Base-by-base conservation (phyloP, 2,797 vertebrate genomes). In the Otolemur crassicaudatus region DNA sequence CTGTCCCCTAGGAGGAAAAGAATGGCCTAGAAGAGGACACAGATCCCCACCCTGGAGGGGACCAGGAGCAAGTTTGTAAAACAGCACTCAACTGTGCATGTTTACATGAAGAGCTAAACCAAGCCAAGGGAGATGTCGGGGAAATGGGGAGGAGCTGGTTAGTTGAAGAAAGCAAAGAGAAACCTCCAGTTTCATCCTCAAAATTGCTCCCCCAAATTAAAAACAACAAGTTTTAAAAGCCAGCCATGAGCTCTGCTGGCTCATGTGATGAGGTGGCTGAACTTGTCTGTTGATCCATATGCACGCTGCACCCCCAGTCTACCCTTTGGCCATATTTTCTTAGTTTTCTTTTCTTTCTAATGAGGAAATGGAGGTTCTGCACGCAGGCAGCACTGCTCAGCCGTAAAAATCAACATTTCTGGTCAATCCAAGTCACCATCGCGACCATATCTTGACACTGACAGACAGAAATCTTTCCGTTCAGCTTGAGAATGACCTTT, bases 1-100 rank as follows among this genome's bases (percentile, higher is more conserved):
- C 1, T 9, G 5, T 17, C 17, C 37, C 6, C 0, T 2, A 20
- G 7, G 69, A 60, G 14, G 65, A 63, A 31, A 72, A 20, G 3
- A 22, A 1, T 22, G 3, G 0, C 6, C 1, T 20, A 9, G 6
- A 13, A 37, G 31, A n/a, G 0, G 5, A 22, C 1, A 40, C 27
- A 17, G 37, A 1, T 8, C 43, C 40, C 6, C 40, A 11, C 22
- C 25, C n/a, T 16, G 25, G 40, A 17, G 14, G n/a, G 34, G 22
- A n/a, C 8, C 7, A 16, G 17, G 5, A 63, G 43, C 20, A 22
- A 9, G 0, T 29, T 53, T 4, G 40, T 49, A 22, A 60, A 60
- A 49, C 27, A 19, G 9, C 4, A 3, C 25, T 53, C 34, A n/a
- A 11, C 6, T 16, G 0, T 13, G 49, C 49, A 16, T 53, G 4